phyloP scores from a whole-genome alignment of 2,888 invertebrate species.

The Tachina fera region DNA sequence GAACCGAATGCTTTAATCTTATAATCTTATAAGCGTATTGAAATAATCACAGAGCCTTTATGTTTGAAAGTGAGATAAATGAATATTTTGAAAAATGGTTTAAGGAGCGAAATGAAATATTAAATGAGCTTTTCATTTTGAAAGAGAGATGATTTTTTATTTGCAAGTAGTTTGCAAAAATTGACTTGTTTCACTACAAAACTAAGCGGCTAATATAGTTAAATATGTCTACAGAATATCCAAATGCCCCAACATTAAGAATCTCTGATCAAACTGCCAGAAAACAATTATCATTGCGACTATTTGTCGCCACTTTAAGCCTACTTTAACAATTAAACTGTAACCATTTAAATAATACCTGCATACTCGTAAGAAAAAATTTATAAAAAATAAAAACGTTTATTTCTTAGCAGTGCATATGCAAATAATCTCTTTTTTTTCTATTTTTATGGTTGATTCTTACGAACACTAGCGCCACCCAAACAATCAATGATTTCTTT shows the following conservation, averaged over 20 bases:
- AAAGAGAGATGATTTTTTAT: too few species aligned
- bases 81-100: too few species aligned
- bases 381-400: slow-evolving; percentile 41
- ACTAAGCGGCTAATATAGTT: too few species aligned
- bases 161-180: background rate
- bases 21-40: too few species aligned
- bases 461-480: slow-evolving; percentile 65
- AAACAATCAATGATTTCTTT: slow-evolving; percentile 66
- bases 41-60: too few species aligned
- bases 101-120: too few species aligned
- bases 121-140: too few species aligned
- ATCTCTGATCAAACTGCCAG: slow-evolving; percentile 28
- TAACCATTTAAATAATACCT: background rate
- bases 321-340: slow-evolving; percentile 31
- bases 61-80: too few species aligned
- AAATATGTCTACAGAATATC: too few species aligned
- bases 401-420: slow-evolving; percentile 45
- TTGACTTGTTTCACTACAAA: background rate
- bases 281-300: slow-evolving; percentile 77
- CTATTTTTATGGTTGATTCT: slow-evolving; percentile 9
- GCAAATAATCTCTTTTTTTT: slow-evolving; percentile 48
- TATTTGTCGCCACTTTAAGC: slow-evolving; percentile 73
- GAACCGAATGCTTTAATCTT: too few species aligned
- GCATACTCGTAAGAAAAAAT: background rate
- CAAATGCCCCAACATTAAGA: slow-evolving; percentile 31